Base-by-base conservation (phyloP, 2,113 vertebrate species). In the Thamnaconus septentrionalis region DNA sequence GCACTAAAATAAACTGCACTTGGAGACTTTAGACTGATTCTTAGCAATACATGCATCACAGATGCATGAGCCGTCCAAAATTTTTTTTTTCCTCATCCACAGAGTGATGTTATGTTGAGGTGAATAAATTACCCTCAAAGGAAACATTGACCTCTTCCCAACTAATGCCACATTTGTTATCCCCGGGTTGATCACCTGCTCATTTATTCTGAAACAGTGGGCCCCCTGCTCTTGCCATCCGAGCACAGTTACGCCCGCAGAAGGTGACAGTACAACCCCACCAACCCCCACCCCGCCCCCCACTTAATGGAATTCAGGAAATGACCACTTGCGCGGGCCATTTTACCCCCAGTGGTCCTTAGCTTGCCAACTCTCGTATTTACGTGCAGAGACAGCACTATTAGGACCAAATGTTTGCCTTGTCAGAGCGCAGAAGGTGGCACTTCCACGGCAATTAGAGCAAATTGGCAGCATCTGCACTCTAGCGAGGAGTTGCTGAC, bases 391-490 rank as follows among this genome's bases (percentile, higher is more conserved):
- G 66, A 9, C 65, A 1, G 61, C 69, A 1, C 69, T 72, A 76
- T 83, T 73, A 79, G 71, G 61, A 65, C 74, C 71, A 82, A 84
- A 87, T 88, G 80, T 81, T 80, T 76, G 74, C 52, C 59, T 68
- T 53, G 56, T 69, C 18, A 49, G 65, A 69, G 63, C 55, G 53
- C 69, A 68, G 48, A 76, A 79, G 70, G 76, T 81, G 82, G 75
- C 80, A 87, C 79, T 84, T 89, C 77, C 64, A 76, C 46, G 5
- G 66, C 83, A 87, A 84, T 89, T 84, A 84, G 76, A 69, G 73
- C 73, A 79, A 84, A 85, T 71, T 84, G 75, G 70, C 46, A 41
- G 74, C 78, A 86, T 82, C 71, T 83, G 83, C 61, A 56, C 81
- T 78, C 78, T 65, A 6, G 52, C 8, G 48, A 63, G 67, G 70